These are phyloP conservation scores for Spondyliosoma cantharus DNA, from an alignment of 2,797 vertebrate genomes.

Conservation along the genomic window DNA sequence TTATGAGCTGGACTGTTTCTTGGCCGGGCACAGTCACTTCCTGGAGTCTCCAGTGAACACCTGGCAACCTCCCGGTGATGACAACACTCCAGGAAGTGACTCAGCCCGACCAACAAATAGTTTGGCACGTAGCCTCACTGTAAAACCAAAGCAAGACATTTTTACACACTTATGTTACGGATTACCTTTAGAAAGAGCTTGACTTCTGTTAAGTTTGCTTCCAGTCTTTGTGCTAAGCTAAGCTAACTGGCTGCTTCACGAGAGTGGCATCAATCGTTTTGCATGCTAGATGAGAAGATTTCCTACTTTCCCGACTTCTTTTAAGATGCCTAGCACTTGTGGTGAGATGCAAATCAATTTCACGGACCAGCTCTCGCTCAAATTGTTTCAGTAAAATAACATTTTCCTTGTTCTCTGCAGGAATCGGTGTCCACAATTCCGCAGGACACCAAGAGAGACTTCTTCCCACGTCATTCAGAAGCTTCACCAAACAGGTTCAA, in stretches of 20 bases:
- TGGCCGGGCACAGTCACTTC: not conserved
- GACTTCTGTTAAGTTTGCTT: not conserved
- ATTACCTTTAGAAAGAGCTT: not conserved
- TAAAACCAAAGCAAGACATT: not conserved
- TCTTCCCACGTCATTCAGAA: conserved; percentile 79
- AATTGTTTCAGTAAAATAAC: not conserved
- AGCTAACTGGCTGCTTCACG: not conserved
- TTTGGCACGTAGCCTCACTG: not conserved
- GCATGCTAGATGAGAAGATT: no score
- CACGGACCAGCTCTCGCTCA: not conserved
- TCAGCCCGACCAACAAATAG: not conserved
- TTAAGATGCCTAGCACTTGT: not conserved
- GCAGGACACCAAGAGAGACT: conserved; percentile 83
- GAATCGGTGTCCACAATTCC: conserved; percentile 65
- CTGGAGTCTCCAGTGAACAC: not conserved
- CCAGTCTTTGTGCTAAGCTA: not conserved
- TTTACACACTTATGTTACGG: not conserved
- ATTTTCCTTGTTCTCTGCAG: not conserved
- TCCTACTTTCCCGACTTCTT: not conserved
- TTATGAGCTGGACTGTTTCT: not conserved
- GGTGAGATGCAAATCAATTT: not conserved
- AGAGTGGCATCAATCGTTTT: not conserved
- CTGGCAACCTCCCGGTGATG: not conserved
- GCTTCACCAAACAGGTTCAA: conserved; percentile 43
- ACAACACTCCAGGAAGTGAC: not conserved